Percentiles rank a stretch among this genome's conserved stretches.
Conservation (phyloP, 2,888 invertebrate species). For the Rapana venosa region DNA sequence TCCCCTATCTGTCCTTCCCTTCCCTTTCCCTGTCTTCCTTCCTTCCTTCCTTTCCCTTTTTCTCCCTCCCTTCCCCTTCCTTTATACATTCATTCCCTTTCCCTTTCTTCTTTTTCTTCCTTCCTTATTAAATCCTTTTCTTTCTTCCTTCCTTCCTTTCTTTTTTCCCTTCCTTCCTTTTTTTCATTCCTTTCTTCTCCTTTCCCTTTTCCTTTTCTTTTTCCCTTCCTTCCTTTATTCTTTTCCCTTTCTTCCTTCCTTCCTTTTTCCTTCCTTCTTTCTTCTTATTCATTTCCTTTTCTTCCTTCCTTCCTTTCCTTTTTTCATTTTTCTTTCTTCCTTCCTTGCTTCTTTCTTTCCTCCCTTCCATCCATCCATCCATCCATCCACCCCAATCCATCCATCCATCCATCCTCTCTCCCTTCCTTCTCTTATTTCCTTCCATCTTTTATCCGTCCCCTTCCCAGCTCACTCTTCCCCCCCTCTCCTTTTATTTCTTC, state of each 20-base stretch:
- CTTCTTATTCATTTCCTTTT: not conserved
- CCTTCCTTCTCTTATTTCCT: not conserved
- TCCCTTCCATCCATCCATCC: not conserved
- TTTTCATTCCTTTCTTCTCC: not conserved
- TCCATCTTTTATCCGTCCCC: not conserved
- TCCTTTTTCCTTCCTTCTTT: not conserved
- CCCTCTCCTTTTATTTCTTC: not conserved
- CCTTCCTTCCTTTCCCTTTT: too few relatives aligned
- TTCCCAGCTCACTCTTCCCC: not conserved
- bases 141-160: not conserved
- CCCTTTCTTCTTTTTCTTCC: not conserved
- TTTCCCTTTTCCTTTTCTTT: not conserved
- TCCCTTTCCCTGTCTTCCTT: too few relatives aligned
- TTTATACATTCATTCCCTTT: too few relatives aligned
- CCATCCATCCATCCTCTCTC: not conserved
- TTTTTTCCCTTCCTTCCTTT: not conserved
- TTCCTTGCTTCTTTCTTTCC: not conserved
- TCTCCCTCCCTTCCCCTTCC: too few relatives aligned
- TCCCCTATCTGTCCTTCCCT: too few relatives aligned
- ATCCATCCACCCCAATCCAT: not conserved
- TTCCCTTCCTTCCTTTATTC: not conserved
- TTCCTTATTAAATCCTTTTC: not conserved
- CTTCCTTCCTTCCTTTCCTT: not conserved
- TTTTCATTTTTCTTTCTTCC: not conserved
- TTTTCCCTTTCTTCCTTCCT: not conserved